Conservation (phyloP, 2,888 invertebrate species). For the Thyatira batis region DNA sequence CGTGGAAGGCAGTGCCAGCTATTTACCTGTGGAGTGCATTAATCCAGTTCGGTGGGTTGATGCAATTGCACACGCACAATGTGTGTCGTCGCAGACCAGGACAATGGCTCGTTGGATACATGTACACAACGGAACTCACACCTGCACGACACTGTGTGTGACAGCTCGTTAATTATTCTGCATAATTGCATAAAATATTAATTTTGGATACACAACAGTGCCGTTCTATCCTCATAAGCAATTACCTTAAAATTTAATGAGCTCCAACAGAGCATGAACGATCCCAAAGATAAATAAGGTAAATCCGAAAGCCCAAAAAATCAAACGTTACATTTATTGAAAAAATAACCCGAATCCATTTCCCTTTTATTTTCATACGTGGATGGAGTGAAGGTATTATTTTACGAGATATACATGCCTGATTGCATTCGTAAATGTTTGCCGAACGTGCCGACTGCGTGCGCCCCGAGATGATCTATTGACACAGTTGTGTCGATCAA, state of each 20-base stretch:
- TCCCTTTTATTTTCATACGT: neutral
- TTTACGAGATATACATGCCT: neutral
- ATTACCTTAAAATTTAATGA: no score
- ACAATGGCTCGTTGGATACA: neutral
- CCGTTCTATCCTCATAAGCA: no score
- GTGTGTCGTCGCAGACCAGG: neutral
- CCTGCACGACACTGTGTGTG: neutral
- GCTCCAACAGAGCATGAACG: no score
- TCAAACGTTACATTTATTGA: neutral
- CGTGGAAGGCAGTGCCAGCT: neutral
- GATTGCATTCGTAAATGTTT: constrained; percentile 3
- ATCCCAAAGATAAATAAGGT: neutral
- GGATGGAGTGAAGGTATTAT: neutral
- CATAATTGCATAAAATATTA: neutral
- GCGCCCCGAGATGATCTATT: constrained; percentile 1
- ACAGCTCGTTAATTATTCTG: neutral
- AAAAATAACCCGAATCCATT: neutral
- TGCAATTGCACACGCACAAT: constrained; percentile 8
- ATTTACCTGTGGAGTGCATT: constrained; percentile 1
- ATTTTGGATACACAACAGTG: no score
- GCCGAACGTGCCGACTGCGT: constrained; percentile 5
- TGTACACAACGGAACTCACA: neutral
- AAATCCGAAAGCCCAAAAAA: neutral
- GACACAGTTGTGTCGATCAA: neutral
- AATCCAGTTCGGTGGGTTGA: constrained; percentile 3